phyloP scores from a whole-genome alignment of 2,113 vertebrate genomes.

The Ondatra zibethicus region DNA sequence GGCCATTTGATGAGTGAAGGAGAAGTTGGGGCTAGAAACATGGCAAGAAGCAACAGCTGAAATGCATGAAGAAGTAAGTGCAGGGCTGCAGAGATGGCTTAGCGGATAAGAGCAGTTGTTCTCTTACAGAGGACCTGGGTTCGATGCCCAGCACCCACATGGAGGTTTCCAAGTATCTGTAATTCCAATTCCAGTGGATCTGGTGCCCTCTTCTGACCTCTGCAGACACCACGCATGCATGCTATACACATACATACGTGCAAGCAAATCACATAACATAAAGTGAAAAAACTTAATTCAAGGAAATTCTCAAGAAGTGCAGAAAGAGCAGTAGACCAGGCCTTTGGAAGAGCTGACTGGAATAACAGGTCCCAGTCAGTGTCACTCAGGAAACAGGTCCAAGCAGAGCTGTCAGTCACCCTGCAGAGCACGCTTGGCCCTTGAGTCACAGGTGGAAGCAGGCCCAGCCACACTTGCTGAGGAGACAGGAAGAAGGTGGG shows the following conservation, averaged over 20 bases:
- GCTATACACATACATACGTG: not conserved
- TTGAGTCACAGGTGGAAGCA: not conserved
- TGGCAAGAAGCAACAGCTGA: not conserved
- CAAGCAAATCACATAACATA: not conserved
- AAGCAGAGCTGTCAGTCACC: accelerated
- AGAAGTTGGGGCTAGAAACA: not conserved
- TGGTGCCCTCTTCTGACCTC: not conserved
- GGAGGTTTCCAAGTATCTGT: not conserved
- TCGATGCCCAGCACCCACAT: not conserved
- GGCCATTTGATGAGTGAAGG: not conserved
- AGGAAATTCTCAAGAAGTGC: not conserved
- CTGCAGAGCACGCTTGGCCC: not conserved
- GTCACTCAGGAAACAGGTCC: not conserved
- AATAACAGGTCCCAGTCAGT: not conserved
- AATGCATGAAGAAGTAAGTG: not conserved
- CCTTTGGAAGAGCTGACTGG: accelerated
- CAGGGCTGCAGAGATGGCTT: not conserved
- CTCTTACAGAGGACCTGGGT: not conserved
- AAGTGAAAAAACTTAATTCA: not conserved
- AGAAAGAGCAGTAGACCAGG: not conserved
- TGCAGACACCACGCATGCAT: not conserved
- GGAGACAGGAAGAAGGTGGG: not conserved
- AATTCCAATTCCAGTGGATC: not conserved
- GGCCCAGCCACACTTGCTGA: accelerated
- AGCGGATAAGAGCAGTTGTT: not conserved